phyloP scores from a whole-genome alignment of 2,113 vertebrate genomes.

The Phaethornis superciliosus region DNA sequence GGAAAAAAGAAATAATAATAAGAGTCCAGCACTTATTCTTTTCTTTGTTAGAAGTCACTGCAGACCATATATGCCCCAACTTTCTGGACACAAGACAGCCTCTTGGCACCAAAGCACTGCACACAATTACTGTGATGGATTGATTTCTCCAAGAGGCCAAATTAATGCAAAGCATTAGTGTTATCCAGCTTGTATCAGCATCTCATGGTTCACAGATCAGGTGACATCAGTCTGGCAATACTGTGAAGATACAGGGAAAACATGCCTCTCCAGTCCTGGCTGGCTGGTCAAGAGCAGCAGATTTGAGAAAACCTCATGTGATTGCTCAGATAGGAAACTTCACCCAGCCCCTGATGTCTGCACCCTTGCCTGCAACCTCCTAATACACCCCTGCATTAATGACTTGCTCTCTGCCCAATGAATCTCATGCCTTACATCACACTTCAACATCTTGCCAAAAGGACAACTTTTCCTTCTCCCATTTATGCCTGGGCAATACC shows the following conservation, averaged over 20 bases:
- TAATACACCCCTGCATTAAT: background rate
- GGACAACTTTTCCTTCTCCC: background rate
- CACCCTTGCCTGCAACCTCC: background rate
- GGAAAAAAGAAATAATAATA: background rate
- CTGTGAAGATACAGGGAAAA: background rate
- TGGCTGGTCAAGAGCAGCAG: background rate
- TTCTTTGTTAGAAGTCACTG: slow-evolving; percentile 34
- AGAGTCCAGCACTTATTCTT: background rate
- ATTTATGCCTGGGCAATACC: background rate
- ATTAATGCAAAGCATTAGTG: slow-evolving; percentile 62
- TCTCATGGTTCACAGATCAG: slow-evolving; percentile 44
- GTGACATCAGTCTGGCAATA: slow-evolving; percentile 21
- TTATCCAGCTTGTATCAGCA: slow-evolving; percentile 70
- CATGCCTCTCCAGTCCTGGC: background rate
- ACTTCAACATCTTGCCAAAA: background rate
- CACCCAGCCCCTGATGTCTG: background rate
- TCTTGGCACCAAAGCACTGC: slow-evolving; percentile 50
- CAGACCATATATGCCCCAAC: slow-evolving; percentile 41
- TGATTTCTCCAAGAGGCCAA: slow-evolving; percentile 61
- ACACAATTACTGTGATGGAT: slow-evolving; percentile 69
- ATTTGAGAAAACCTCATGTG: background rate
- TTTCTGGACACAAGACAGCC: slow-evolving; percentile 50
- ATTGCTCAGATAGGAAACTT: background rate
- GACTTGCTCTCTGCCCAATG: background rate
- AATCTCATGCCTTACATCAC: background rate